Base-by-base conservation (phyloP, 2,888 invertebrate genomes). In the Plutella xylostella region DNA sequence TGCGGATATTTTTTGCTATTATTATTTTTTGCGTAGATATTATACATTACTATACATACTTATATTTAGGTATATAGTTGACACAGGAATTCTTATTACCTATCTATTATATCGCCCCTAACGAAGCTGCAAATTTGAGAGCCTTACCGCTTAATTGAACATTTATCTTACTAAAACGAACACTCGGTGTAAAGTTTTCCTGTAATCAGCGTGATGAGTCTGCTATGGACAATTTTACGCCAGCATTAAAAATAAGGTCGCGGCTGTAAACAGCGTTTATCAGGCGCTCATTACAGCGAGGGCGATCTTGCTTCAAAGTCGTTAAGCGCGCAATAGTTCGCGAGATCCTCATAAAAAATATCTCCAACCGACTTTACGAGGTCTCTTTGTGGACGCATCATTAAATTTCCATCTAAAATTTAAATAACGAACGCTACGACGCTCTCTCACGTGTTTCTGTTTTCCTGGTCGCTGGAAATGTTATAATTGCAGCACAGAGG, bases 261-360 rank as follows among this genome's bases (percentile, higher is more conserved):
- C 61, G 72, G 80, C 80, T 77, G 78, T 83, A 80, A 80, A 77
- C 80, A 75, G 12, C 79, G 80, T 82, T 83, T 83, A 83, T 83
- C 83, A 79, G 80, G 80, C 78, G 75, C 79, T 83, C 83, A 83
- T 83, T 83, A 83, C 78, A 80, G 77, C 79, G 72, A 76, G 80
- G 75, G 79, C 79, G 82, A 83, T 82, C 80, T 80, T 76, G 78
- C 82, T 78, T 76, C 77, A 76, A 76, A 80, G 83, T 82, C 82
- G 83, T 83, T 83, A 83, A 83, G 82, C 80, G 80, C 80, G 82
- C 82, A 83, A 83, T 83, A 83, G 83, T 83, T 83, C 79, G 79
- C 83, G 79, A 80, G 82, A 80, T 83, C 78, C 80, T 82, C 82
- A 72, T 82, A 83, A 83, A 83, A 83, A 82, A 83, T 80, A 82